Conservation (phyloP, 2,888 invertebrate species). For the Platycheirus rosarum region DNA sequence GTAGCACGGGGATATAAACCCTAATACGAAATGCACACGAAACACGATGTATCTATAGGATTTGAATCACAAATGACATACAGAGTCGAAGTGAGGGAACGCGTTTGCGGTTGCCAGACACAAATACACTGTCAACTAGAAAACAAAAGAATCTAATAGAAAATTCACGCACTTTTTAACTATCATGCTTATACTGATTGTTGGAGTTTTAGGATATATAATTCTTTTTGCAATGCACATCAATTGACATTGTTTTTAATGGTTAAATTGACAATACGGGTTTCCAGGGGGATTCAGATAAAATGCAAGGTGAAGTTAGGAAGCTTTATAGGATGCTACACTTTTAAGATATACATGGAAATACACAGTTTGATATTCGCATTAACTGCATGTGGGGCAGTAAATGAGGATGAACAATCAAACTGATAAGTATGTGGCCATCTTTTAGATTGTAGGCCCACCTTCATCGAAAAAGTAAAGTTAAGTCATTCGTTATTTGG, state of each 20-base stretch:
- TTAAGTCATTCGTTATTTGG: too few relatives aligned
- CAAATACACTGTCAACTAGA: constrained; percentile 52
- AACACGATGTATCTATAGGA: constrained; percentile 7
- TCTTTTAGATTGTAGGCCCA: too few relatives aligned
- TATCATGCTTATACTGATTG: constrained; percentile 58
- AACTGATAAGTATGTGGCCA: too few relatives aligned
- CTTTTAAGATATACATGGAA: constrained; percentile 45
- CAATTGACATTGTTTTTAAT: constrained; percentile 67
- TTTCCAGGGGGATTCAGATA: constrained; percentile 10
- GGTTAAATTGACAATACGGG: constrained; percentile 52
- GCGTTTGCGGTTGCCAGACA: constrained; percentile 53
- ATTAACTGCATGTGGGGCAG: too few relatives aligned
- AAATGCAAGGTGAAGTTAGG: constrained; percentile 4
- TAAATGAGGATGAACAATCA: too few relatives aligned
- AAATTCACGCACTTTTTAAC: constrained; percentile 49
- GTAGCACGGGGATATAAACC: constrained; percentile 7
- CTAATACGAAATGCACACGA: constrained; percentile 39
- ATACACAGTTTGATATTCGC: too few relatives aligned
- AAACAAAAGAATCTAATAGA: constrained; percentile 66
- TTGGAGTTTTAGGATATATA: constrained; percentile 33
- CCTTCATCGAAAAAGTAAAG: too few relatives aligned
- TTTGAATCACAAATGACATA: constrained; percentile 31
- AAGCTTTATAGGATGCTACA: constrained; percentile 30
- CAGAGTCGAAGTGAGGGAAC: constrained; percentile 29
- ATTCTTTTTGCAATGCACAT: constrained; percentile 37